Conservation (phyloP, 2,888 invertebrate species). For the Euclidia mi region DNA sequence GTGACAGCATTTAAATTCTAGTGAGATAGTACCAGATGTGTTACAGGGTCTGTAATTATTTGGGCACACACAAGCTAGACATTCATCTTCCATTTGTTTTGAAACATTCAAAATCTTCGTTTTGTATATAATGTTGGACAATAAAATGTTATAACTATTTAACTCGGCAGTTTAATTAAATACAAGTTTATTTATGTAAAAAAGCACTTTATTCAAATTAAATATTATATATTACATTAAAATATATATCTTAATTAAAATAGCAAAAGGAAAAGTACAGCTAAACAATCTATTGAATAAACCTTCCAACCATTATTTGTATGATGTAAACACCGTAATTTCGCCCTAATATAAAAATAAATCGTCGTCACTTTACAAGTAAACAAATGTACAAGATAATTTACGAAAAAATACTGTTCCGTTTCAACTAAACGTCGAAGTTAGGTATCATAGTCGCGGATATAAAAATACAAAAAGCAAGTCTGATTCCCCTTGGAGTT, state of each 20-base stretch:
- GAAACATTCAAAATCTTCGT: constrained; percentile 56
- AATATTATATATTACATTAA: constrained; percentile 90
- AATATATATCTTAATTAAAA: constrained; percentile 88
- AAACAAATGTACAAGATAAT: constrained; percentile 79
- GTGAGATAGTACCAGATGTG: constrained; percentile 64
- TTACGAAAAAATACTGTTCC: constrained; percentile 83
- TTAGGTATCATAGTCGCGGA: constrained; percentile 74
- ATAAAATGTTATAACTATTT: constrained; percentile 67
- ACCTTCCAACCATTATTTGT: constrained; percentile 82
- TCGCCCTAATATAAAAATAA: constrained; percentile 76
- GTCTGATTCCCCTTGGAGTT: constrained; percentile 76
- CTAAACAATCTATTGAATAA: constrained; percentile 87
- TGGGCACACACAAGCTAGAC: constrained; percentile 63
- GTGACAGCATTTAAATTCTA: constrained; percentile 49
- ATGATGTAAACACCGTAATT: constrained; percentile 80
- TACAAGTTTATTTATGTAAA: constrained; percentile 68
- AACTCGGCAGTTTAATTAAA: constrained; percentile 24
- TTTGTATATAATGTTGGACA: constrained; percentile 79
- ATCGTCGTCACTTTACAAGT: constrained; percentile 72
- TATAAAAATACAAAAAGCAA: constrained; percentile 90
- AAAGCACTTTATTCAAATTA: constrained; percentile 90
- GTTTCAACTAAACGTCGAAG: constrained; percentile 68
- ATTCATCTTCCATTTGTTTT: constrained; percentile 59
- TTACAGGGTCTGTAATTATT: constrained; percentile 69
- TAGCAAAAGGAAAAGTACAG: constrained; percentile 87